Evolutionary conservation across 2,797 vertebrate species (phyloP), one percentile per base, ranked within the genome.

Genomic region (Lutjanus argentimaculatus): DNA sequence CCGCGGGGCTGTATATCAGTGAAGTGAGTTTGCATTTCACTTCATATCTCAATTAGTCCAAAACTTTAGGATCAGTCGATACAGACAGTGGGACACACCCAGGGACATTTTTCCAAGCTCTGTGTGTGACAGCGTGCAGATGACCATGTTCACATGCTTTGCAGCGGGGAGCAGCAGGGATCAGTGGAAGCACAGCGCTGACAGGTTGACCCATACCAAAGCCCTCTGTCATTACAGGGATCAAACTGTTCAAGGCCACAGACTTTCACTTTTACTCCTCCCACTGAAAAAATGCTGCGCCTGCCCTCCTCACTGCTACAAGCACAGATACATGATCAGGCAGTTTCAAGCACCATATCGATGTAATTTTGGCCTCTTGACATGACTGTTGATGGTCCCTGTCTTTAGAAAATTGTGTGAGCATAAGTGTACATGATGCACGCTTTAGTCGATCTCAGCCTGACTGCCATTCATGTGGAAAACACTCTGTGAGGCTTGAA

Each of bases 161-260:
- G 72, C 85, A 72, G 84, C 45, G 63, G 77, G 73, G 84, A 81
- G 88, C 73, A 89, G 82, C 78, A 75, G 78, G 81, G 86, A 90
- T 92, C 86, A 88, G 85, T 74, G 84, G 86, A 78, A 75, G 91
- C 80, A n/a, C 43, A 76, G 88, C 56, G 88, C 79, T 92, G 91
- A 94, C 93, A 93, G 84, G 82, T 77, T 89, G 89, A 93, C 91
- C 90, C 88, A 57, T 72, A 83, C 90, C 81, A 90, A 93, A 93
- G 85, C 91, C 86, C 88, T 84, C 87, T 91, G 92, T 93, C 91
- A 89, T 92, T 92, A 92, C 88, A 84, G 77, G 89, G 91, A 90
- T 94, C 91, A 93, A 91, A 88, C 84, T 83, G 74, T 86, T 88
- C 89, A 92, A 93, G 90, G 92, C 89, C 89, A 76, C 72, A 81